Percentiles rank a stretch among this genome's conserved stretches.
Conservation (phyloP, 2,888 invertebrate genomes). For the Drosophila glabriapex region DNA sequence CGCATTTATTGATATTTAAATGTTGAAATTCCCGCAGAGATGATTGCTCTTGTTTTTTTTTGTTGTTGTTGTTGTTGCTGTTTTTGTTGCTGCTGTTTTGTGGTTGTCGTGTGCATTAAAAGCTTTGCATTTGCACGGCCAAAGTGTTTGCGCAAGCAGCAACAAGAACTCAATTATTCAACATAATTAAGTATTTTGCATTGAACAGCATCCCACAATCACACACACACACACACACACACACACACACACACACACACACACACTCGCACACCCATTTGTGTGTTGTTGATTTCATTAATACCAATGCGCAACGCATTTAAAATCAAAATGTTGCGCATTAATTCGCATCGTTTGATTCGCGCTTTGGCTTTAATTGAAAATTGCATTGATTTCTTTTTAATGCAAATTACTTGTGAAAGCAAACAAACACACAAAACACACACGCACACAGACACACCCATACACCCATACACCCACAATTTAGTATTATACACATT, state of each 20-base stretch:
- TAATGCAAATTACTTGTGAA: constrained; percentile 68
- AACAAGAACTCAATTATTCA: constrained; percentile 78
- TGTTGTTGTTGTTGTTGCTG: constrained; percentile 25
- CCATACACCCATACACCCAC: no score
- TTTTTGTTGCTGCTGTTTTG: constrained; percentile 51
- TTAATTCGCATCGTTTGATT: constrained; percentile 73
- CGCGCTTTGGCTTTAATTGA: constrained; percentile 71
- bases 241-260: constrained; percentile 36
- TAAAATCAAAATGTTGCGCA: constrained; percentile 77
- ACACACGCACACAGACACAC: constrained; percentile 14
- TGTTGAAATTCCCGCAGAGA: constrained; percentile 43
- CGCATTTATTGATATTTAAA: constrained; percentile 78
- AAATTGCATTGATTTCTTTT: constrained; percentile 73
- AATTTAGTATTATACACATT: no score
- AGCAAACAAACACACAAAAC: background rate
- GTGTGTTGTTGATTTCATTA: constrained; percentile 66
- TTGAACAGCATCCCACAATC: constrained; percentile 61
- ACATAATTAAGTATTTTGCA: constrained; percentile 83
- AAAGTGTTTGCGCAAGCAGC: constrained; percentile 72
- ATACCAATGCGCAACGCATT: constrained; percentile 69
- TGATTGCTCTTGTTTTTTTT: constrained; percentile 3
- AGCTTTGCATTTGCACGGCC: constrained; percentile 68
- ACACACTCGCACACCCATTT: constrained; percentile 31
- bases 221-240: constrained; percentile 32
- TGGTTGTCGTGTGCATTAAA: constrained; percentile 72